Evolutionary conservation across 2,888 invertebrate species (phyloP), one percentile per base, ranked within the genome.

Genomic region (Volucella inanis): DNA sequence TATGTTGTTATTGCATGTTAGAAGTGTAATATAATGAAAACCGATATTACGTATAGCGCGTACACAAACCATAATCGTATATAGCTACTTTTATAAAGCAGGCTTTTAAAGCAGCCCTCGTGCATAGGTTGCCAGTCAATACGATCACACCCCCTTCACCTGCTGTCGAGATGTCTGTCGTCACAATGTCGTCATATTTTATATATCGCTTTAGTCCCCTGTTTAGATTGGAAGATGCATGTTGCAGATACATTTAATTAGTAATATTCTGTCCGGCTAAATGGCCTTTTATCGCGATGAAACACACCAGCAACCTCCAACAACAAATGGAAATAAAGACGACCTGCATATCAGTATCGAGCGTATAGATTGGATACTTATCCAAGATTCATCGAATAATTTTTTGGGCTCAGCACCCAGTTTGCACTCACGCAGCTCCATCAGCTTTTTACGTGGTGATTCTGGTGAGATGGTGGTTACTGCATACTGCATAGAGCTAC

Each of bases 181-280:
- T 85, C 85, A 81, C 85, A 81, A 77, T 81, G 81, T 85, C 81
- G 85, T 85, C 85, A 81, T 80, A 85, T 76, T 80, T 85, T 85
- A 85, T 81, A 80, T 80, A 80, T 85, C 80, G 71, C 71, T 71
- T 80, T 76, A 50, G 71, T 55, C 62, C 57, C n/a, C 43, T 45
- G 64, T 22, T 64, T 55, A 55, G 57, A 61, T 72, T 76, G 68
- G 77, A 45, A 87, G 87, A 87, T 87, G 84, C 87, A 84, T 87
- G 87, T 87, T 86, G 83, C 76, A 80, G 88, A 88, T 88, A 88
- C 86, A 87, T 88, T 87, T 87, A 87, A 88, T 87, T 88, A 87
- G 87, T 87, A 82, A 87, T 88, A 87, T 86, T 87, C 88, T 88
- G 88, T 85, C 87, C 72, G 50, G 62, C 86, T 80, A 86, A 83